Conservation (phyloP, 2,797 vertebrate genomes). For the Danio jaintianensis region DNA sequence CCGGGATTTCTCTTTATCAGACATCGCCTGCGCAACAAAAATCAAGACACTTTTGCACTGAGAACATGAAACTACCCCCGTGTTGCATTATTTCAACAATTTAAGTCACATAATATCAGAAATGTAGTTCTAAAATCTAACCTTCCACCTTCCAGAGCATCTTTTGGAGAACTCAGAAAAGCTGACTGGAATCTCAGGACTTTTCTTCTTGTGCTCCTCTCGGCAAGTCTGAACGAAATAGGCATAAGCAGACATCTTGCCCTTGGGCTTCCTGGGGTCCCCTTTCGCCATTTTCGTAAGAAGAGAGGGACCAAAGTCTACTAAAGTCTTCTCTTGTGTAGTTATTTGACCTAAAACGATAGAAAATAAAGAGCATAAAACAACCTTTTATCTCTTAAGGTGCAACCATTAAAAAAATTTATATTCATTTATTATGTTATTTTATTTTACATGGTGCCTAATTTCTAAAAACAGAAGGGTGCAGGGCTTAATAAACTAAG, state of each 20-base stretch:
- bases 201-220: conserved; percentile 88
- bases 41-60: conserved; percentile 2
- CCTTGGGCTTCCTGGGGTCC: conserved; percentile 89
- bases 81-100: not conserved
- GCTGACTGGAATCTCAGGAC: conserved; percentile 86
- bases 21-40: conserved; percentile 79
- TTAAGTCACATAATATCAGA: not conserved
- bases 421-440: too few species aligned
- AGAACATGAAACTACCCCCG: not conserved
- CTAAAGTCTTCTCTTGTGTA: conserved; percentile 25
- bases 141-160: conserved; percentile 84
- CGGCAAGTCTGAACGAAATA: conserved; percentile 87
- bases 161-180: conserved; percentile 86
- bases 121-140: conserved; percentile 46
- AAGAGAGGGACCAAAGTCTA: conserved; percentile 20
- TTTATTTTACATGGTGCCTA: conserved; percentile 1
- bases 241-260: conserved; percentile 89
- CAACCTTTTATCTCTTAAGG: not conserved
- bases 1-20: conserved; percentile 85
- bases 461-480: conserved; percentile 24
- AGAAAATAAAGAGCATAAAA: conserved; percentile 6
- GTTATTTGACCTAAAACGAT: conserved; percentile 29
- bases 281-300: conserved; percentile 85
- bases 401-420: not conserved
- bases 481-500: conserved; percentile 55